Percentiles rank a stretch among this genome's conserved stretches.
Evolutionary conservation across 2,113 vertebrate genomes (phyloP).

Genomic region (Periophthalmus modestus): DNA sequence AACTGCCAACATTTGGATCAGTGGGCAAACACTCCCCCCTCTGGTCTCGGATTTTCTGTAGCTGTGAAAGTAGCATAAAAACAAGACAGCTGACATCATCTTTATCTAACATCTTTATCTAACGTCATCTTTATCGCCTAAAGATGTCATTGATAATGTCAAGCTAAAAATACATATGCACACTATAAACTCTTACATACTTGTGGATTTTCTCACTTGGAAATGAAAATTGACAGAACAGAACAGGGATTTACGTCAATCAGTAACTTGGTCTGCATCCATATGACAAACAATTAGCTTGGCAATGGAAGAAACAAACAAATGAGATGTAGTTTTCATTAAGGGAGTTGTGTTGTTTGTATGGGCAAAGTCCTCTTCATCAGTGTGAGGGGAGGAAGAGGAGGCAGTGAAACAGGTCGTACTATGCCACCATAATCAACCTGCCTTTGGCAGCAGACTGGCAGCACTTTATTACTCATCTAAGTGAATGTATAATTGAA

Average conservation of each 20-base stretch:
- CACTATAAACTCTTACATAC: too few relatives aligned
- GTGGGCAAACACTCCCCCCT: too few relatives aligned
- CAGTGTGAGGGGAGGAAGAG: conserved; percentile 56
- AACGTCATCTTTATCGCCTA: too few relatives aligned
- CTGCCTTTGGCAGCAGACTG: conserved; percentile 57
- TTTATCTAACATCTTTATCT: too few relatives aligned
- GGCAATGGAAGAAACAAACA: not conserved
- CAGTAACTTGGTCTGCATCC: not conserved
- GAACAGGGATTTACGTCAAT: not conserved
- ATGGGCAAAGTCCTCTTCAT: conserved; percentile 60
- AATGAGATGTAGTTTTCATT: not conserved
- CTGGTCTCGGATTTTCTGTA: too few relatives aligned
- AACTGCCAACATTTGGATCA: too few relatives aligned
- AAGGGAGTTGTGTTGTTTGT: conserved; percentile 28
- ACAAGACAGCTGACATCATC: too few relatives aligned
- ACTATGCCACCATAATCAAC: conserved; percentile 55
- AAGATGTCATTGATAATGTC: too few relatives aligned
- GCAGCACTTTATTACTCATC: conserved; percentile 66
- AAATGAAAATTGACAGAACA: not conserved
- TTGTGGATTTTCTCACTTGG: not conserved
- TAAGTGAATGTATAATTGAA: conserved; percentile 66
- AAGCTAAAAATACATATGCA: too few relatives aligned
- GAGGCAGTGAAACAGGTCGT: conserved; percentile 67
- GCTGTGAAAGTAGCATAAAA: too few relatives aligned
- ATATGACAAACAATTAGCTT: not conserved